Base-by-base conservation (phyloP, 2,888 invertebrate species). In the Cataglyphis cursor region DNA sequence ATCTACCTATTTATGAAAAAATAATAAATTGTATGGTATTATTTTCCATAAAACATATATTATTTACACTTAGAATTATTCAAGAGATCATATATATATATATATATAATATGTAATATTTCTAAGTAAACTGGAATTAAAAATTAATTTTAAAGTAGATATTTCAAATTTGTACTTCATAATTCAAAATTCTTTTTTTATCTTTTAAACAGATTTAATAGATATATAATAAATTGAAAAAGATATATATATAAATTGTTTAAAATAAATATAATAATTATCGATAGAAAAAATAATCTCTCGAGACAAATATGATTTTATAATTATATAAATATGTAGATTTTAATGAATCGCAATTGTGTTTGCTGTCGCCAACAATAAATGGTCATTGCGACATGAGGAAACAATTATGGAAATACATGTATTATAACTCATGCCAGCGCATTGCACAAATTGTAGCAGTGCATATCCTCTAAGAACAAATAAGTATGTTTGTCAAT, bases 381-480 rank as follows among this genome's bases (percentile, higher is more conserved):
- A 83, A 80, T 48, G 51, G 8, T 78, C 35, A 84, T 93, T 93
- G 88, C 90, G 89, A 92, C 93, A 93, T 84, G 81, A 90, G 93
- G 93, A 93, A 93, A 92, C 91, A 90, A 93, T 93, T 93, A 93
- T 90, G 87, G 85, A 90, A 91, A 90, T 90, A 86, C 48, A 54
- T 62, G 74, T 48, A 88, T 88, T 85, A 84, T 85, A 78, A 70
- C 24, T 54, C 75, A 48, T 35, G 80, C 35, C 31, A 35, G 80
- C 48, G 24, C 28, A 59, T 85, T 81, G 88, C 88, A 81, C 62
- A 84, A 90, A 89, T 64, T 90, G 78, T 89, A 90, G 85, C 90
- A 57, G 54, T 44, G 78, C 76, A 64, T 82, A 80, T 70, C 61
- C 75, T 65, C 65, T 62, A 44, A n/a, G 41, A 70, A 61, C 41